phyloP scores from a whole-genome alignment of 2,797 vertebrate genomes.

The Adrianichthys oophorus region DNA sequence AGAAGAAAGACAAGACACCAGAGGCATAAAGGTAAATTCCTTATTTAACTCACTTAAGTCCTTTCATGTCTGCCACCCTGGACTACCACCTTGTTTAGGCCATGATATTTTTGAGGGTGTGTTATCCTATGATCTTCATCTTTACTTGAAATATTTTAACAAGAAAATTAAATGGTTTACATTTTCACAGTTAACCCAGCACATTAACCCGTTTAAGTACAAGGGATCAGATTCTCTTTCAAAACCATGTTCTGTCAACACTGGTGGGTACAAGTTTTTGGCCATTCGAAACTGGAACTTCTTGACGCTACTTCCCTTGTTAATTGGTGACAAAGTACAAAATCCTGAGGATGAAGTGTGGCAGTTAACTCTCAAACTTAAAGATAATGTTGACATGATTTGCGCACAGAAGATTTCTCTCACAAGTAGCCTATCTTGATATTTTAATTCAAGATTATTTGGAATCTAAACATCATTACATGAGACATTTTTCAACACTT shows the following conservation, averaged over 20 bases:
- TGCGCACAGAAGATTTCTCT: neutral
- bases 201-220: constrained; percentile 30
- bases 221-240: constrained; percentile 14
- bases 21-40: too few relatives aligned
- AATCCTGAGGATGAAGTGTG: neutral
- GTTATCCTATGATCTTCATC: constrained; percentile 35
- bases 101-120: constrained; percentile 42
- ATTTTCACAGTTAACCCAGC: constrained; percentile 18
- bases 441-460: constrained; percentile 27
- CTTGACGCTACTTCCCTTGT: neutral
- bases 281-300: constrained; percentile 1
- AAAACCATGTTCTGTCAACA: constrained; percentile 26
- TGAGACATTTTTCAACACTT: neutral
- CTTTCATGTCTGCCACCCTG: constrained; percentile 10
- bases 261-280: neutral
- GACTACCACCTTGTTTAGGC: constrained; percentile 37
- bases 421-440: constrained; percentile 19
- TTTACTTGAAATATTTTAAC: constrained; percentile 31
- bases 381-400: constrained; percentile 1
- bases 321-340: constrained; percentile 7
- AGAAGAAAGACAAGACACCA: too few relatives aligned
- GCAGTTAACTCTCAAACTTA: constrained; percentile 5
- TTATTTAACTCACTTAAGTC: too few relatives aligned
- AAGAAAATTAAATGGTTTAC: constrained; percentile 32
- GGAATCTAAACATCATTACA: constrained; percentile 10